Evolutionary conservation across 2,888 invertebrate species (phyloP), one percentile per base, ranked within the genome.

Genomic region (Thymelicus lineola): DNA sequence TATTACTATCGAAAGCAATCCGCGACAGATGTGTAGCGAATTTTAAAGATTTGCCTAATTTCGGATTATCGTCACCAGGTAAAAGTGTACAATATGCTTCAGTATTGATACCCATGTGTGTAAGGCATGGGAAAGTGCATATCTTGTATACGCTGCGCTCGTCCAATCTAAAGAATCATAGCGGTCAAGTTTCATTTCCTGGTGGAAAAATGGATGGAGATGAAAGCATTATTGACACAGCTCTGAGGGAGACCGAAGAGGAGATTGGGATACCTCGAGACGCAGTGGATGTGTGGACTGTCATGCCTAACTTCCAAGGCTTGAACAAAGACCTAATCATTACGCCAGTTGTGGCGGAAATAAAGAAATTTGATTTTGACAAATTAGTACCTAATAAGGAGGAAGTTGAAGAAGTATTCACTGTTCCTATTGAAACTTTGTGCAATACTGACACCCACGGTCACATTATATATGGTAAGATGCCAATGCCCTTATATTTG

Each of bases 121-220:
- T 95, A 20, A 93, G 95, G 17, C 86, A 95, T 71, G 95, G 95
- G 35, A 95, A 96, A 83, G 94, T 97, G 17, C 97, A 97, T 63
- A 86, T 98, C 28, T 89, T 98, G 10, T 98, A 97, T 82, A 98
- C 98, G 0, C 88, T 97, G 55, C 94, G 98, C 65, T 97, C 98
- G 7, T 90, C 94, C 14, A 95, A 95, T 75, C 86, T 99, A 66
- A 96, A 94, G 75, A 94, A 94, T 6, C 97, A 98, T 82, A 94
- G 96, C 70, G 97, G 98, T 0, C 97, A 98, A 90, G 97, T 98
- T 14, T 97, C 97, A 7, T 98, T 98, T 89, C 98, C 96, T 67
- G 98, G 97, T 74, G 98, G 97, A 0, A 97, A 96, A 91, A 92
- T 94, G 69, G 97, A 97, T 74, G 92, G 93, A 1, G 95, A 96